phyloP scores from a whole-genome alignment of 1,140 invertebrate genomes.

The Tribolium madens region DNA sequence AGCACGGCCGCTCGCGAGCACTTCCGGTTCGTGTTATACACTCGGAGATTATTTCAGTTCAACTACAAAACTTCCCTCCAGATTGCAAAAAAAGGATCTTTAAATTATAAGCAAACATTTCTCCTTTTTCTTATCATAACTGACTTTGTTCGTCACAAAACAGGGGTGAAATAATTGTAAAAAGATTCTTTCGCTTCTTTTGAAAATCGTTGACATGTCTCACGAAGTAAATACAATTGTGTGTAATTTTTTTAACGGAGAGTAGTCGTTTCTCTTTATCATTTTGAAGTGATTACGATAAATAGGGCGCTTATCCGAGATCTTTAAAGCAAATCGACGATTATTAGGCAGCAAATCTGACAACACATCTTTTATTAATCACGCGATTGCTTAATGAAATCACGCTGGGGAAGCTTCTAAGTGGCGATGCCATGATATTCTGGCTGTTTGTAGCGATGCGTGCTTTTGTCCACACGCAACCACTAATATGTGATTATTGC shows the following conservation, averaged over 20 bases:
- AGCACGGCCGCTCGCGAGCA: constrained; percentile 36
- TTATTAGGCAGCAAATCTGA: constrained; percentile 40
- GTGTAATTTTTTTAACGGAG: constrained; percentile 6
- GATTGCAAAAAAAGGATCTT: constrained; percentile 3
- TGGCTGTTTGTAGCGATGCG: constrained; percentile 43
- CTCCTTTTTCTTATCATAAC: constrained; percentile 12
- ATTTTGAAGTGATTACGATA: constrained; percentile 15
- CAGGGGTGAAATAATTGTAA: not conserved
- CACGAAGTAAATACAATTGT: constrained; percentile 2
- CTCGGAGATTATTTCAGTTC: constrained; percentile 45
- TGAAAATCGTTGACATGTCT: not conserved
- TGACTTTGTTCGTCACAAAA: not conserved
- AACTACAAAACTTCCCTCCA: constrained; percentile 39
- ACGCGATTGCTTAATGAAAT: constrained; percentile 56
- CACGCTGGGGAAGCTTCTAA: constrained; percentile 44
- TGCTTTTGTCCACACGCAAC: constrained; percentile 48
- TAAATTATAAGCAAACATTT: constrained; percentile 28
- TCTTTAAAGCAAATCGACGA: constrained; percentile 47
- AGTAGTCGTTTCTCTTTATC: constrained; percentile 1
- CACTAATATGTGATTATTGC: constrained; percentile 49
- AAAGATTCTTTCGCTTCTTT: not conserved
- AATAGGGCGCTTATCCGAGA: constrained; percentile 8
- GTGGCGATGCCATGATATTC: constrained; percentile 49
- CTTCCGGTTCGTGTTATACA: constrained; percentile 46
- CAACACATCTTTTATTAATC: constrained; percentile 55